Evolutionary conservation across 2,888 invertebrate genomes (phyloP).

Genomic region (Azorinus chamasolen): DNA sequence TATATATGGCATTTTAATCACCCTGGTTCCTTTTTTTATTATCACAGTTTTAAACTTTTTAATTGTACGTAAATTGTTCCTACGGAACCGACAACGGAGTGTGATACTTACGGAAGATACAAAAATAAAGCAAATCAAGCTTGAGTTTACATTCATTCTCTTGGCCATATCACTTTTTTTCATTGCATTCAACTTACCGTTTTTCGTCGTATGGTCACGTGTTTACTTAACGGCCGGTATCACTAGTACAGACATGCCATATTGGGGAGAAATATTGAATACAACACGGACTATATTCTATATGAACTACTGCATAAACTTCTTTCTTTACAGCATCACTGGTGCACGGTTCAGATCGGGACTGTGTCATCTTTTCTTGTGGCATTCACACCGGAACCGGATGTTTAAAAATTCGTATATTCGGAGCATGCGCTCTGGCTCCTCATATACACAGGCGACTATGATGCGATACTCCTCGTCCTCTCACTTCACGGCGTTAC

Average conservation of each 20-base stretch:
- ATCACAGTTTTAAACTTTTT: slow-evolving; percentile 77
- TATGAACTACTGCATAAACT: slow-evolving; percentile 82
- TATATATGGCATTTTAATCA: slow-evolving; percentile 75
- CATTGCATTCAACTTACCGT: slow-evolving; percentile 82
- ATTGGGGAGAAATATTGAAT: slow-evolving; percentile 62
- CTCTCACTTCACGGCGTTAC: no score
- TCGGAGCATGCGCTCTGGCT: slow-evolving; percentile 11
- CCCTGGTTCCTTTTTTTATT: slow-evolving; percentile 77
- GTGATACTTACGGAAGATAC: slow-evolving; percentile 54
- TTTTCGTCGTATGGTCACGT: slow-evolving; percentile 80
- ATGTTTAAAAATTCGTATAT: slow-evolving; percentile 11
- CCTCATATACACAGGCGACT: slow-evolving; percentile 12
- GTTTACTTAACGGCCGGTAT: slow-evolving; percentile 8
- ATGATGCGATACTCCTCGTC: slow-evolving; percentile 2
- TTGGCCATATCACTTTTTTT: slow-evolving; percentile 82
- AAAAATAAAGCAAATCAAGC: slow-evolving; percentile 66
- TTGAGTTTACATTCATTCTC: slow-evolving; percentile 83
- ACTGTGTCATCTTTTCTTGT: slow-evolving; percentile 73
- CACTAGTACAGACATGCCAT: slow-evolving; percentile 21
- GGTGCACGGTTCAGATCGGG: slow-evolving; percentile 82
- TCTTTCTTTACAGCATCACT: slow-evolving; percentile 82
- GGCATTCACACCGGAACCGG: slow-evolving; percentile 14
- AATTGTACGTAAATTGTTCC: slow-evolving; percentile 72
- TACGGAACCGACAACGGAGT: slow-evolving; percentile 65
- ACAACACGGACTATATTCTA: slow-evolving; percentile 81